Conservation (phyloP, 2,797 vertebrate genomes). For the Perodicticus potto region DNA sequence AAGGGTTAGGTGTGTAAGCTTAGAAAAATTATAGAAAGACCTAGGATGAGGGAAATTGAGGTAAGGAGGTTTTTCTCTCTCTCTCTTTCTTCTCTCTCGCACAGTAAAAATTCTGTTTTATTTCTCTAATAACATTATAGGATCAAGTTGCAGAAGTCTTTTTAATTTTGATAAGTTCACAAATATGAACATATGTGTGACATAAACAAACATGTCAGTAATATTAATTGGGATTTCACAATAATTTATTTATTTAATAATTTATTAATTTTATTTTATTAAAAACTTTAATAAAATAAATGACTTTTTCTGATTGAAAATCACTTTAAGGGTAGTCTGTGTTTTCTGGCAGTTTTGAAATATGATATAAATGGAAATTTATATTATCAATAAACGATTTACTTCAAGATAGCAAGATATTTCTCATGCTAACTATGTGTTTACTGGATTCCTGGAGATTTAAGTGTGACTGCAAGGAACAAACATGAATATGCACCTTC, state of each 20-base stretch:
- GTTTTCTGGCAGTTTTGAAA: background rate
- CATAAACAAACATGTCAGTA: background rate
- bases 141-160: background rate
- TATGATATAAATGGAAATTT: background rate
- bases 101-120: background rate
- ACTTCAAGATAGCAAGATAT: background rate
- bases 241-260: background rate
- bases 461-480: background rate
- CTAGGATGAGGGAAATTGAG: background rate
- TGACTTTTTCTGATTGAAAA: background rate
- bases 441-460: background rate
- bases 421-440: background rate
- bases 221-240: background rate
- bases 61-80: background rate
- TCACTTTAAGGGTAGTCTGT: background rate
- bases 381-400: background rate
- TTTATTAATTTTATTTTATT: too few species aligned
- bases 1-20: background rate
- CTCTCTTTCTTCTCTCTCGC: background rate
- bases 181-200: background rate
- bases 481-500: background rate
- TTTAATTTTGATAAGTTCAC: background rate
- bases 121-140: background rate
- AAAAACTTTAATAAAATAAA: background rate
- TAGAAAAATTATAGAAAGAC: background rate